Conservation (phyloP, 2,888 invertebrate species). For the Aporophyla lueneburgensis region DNA sequence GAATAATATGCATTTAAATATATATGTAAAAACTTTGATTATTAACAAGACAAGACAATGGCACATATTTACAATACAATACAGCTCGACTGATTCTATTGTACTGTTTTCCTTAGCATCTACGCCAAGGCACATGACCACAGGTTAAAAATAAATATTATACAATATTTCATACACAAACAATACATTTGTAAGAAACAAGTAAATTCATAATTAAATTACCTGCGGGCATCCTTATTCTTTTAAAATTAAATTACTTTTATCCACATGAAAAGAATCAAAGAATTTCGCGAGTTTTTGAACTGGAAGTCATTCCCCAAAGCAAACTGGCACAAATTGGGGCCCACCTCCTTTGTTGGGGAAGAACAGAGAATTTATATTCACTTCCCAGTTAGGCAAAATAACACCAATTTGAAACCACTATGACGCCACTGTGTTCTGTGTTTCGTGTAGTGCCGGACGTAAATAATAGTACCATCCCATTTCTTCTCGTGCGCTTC, state of each 20-base stretch:
- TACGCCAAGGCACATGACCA: not conserved
- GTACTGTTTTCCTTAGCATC: conserved; percentile 29
- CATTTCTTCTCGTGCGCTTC: too few relatives aligned
- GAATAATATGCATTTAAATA: conserved; percentile 5
- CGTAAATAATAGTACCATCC: too few relatives aligned
- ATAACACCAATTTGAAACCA: not conserved
- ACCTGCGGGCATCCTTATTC: conserved; percentile 11
- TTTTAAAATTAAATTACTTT: conserved; percentile 27
- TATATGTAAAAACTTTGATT: not conserved
- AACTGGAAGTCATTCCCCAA: not conserved
- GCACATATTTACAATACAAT: not conserved
- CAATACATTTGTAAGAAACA: conserved; percentile 1
- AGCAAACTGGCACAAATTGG: not conserved
- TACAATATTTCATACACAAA: conserved; percentile 14
- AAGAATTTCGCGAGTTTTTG: conserved; percentile 15
- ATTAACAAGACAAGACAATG: conserved; percentile 16
- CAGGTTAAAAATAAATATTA: conserved; percentile 23
- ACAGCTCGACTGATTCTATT: not conserved
- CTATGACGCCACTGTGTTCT: too few relatives aligned
- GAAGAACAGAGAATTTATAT: not conserved
- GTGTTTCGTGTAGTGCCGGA: too few relatives aligned
- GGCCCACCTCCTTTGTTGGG: not conserved
- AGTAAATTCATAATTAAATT: conserved; percentile 17
- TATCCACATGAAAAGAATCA: conserved; percentile 30
- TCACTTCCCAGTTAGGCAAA: not conserved